Conservation (phyloP, 2,113 vertebrate genomes). For the Thamnaconus septentrionalis region DNA sequence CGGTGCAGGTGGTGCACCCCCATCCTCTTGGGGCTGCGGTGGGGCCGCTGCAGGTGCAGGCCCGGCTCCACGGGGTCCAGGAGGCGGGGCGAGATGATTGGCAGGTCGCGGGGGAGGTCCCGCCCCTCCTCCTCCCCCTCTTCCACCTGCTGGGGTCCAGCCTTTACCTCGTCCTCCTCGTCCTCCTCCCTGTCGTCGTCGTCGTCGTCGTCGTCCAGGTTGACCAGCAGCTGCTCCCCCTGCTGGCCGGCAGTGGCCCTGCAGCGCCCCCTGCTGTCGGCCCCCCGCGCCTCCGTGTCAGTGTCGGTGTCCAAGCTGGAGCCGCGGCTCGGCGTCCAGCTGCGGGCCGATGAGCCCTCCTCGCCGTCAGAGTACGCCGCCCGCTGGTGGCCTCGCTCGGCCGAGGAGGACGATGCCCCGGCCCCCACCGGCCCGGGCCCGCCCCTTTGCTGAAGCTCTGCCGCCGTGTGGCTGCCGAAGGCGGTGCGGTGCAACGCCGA, state of each 20-base stretch:
- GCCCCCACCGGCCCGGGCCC: conserved; percentile 17
- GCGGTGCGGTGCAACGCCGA: conserved; percentile 83
- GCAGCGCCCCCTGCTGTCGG: conserved; percentile 69
- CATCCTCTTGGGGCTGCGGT: conserved; percentile 95
- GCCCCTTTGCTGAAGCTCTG: conserved; percentile 80
- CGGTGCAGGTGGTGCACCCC: conserved; percentile 95
- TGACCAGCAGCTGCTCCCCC: conserved; percentile 75
- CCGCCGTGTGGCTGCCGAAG: conserved; percentile 81
- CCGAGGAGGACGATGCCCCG: conserved; percentile 18
- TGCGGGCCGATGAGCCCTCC: conserved; percentile 79
- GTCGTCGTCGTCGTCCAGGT: conserved; percentile 55
- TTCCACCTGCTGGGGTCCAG: neutral
- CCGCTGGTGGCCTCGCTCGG: conserved; percentile 4
- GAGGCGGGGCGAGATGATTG: conserved; percentile 61
- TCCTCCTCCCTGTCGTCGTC: conserved; percentile 40
- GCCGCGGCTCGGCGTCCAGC: conserved; percentile 84
- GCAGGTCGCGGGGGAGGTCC: conserved; percentile 72
- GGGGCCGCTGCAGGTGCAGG: conserved; percentile 69
- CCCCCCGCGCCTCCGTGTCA: conserved; percentile 62
- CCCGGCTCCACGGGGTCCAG: conserved; percentile 60
- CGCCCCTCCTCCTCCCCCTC: conserved; percentile 76
- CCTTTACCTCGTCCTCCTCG: conserved; percentile 42
- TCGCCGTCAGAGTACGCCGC: conserved; percentile 79
- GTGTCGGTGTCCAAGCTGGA: conserved; percentile 85
- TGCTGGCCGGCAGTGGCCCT: conserved; percentile 64